Evolutionary conservation across 2,113 vertebrate species (phyloP).

Genomic region (Spea bombifrons): DNA sequence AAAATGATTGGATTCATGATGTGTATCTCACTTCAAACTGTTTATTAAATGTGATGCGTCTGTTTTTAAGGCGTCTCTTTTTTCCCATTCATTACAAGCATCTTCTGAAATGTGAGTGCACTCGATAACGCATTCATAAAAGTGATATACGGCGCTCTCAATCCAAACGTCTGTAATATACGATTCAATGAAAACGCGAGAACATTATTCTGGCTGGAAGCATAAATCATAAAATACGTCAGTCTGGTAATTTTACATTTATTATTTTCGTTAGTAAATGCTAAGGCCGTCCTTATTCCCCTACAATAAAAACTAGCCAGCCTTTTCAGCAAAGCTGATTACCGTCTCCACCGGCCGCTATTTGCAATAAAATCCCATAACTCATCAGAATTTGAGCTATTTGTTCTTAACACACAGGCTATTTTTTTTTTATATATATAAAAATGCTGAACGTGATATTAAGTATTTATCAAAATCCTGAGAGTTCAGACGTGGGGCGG

Average conservation of each 20-base stretch:
- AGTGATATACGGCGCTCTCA: conserved; percentile 55
- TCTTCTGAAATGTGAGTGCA: conserved; percentile 52
- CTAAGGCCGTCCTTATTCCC: conserved; percentile 54
- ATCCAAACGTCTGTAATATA: conserved; percentile 55
- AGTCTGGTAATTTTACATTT: conserved; percentile 56
- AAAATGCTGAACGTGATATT: conserved; percentile 57
- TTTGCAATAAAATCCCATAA: conserved; percentile 56
- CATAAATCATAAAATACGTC: conserved; percentile 60
- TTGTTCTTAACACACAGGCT: conserved; percentile 61
- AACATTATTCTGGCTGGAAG: conserved; percentile 55
- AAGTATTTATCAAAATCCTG: conserved; percentile 67
- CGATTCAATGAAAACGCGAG: conserved; percentile 54
- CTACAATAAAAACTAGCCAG: conserved; percentile 58
- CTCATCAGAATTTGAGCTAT: conserved; percentile 67
- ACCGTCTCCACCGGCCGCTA: conserved; percentile 63
- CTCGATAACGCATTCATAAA: conserved; percentile 52
- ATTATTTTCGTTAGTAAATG: conserved; percentile 61
- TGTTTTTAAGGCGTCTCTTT: conserved; percentile 16
- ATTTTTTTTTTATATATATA: conserved; percentile 49
- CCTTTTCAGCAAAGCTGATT: conserved; percentile 66
- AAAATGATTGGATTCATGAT: too few relatives aligned
- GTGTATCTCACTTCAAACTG: background rate
- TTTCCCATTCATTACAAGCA: conserved; percentile 42
- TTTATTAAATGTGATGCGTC: background rate
- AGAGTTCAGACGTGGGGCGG: conserved; percentile 53